Percentiles rank a stretch among this genome's conserved stretches.
Conservation (phyloP, 2,113 vertebrate genomes). For the Telmatochromis brichardi region DNA sequence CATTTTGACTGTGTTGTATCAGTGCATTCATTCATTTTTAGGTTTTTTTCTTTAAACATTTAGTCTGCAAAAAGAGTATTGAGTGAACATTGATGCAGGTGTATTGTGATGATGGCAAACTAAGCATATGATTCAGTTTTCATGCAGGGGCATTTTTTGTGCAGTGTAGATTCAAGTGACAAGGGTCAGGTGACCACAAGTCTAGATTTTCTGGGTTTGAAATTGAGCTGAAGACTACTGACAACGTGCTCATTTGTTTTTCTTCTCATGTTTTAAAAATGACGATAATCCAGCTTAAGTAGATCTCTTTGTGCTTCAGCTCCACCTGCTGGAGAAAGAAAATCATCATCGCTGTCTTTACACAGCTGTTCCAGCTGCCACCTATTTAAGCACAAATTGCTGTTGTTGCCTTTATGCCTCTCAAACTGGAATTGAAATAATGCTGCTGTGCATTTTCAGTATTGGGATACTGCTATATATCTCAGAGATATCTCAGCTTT, state of each 20-base stretch:
- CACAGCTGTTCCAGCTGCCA: not conserved
- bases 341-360: not conserved
- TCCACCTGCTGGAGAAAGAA: slow-evolving; percentile 39
- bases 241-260: no score
- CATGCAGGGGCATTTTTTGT: no score
- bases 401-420: not conserved
- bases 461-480: no score
- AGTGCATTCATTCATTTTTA: not conserved
- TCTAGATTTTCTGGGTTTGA: no score
- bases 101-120: no score
- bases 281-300: not conserved
- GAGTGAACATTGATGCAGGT: not conserved
- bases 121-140: no score
- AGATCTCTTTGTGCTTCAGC: slow-evolving; percentile 1
- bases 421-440: not conserved
- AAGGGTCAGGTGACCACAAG: no score
- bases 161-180: no score
- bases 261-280: no score
- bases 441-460: not conserved
- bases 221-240: no score
- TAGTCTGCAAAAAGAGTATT: not conserved
- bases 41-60: rapidly evolving
- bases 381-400: not conserved
- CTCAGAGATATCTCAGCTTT: not conserved
- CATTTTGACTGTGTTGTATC: not conserved